Conservation (phyloP, 2,797 vertebrate species). For the Semotilus atromaculatus region DNA sequence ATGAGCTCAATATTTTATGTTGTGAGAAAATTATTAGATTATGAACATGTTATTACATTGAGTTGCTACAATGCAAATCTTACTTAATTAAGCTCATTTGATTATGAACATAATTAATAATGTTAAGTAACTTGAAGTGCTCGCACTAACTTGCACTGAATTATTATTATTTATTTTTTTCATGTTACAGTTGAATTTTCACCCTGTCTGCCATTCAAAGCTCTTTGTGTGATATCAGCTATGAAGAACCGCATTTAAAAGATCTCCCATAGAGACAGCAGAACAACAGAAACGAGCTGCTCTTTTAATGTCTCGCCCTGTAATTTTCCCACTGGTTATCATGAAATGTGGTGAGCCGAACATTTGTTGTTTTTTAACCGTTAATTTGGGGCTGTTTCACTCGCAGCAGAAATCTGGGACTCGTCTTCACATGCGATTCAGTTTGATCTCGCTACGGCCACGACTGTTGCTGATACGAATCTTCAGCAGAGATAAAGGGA, state of each 20-base stretch:
- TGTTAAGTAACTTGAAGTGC: background rate
- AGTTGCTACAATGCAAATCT: background rate
- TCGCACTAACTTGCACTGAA: background rate
- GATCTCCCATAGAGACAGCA: background rate
- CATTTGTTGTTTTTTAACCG: constrained; percentile 19
- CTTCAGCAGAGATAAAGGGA: background rate
- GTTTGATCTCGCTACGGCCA: background rate
- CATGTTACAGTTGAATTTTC: constrained; percentile 33
- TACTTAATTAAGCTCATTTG: background rate
- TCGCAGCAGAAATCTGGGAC: constrained; percentile 11
- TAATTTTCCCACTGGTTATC: constrained; percentile 25
- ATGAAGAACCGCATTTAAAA: background rate
- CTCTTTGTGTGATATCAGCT: background rate
- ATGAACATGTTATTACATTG: too few species aligned
- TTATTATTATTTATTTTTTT: background rate
- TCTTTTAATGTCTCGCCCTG: background rate
- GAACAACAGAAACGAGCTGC: background rate
- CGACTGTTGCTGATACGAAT: background rate
- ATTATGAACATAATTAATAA: background rate
- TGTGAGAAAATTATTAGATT: too few species aligned
- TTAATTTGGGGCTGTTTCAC: background rate
- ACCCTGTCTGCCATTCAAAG: constrained; percentile 26
- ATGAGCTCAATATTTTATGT: too few species aligned
- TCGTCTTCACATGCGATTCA: background rate
- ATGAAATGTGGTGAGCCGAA: background rate